phyloP scores from a whole-genome alignment of 1,140 invertebrate genomes.

The Ceratina australensis region DNA sequence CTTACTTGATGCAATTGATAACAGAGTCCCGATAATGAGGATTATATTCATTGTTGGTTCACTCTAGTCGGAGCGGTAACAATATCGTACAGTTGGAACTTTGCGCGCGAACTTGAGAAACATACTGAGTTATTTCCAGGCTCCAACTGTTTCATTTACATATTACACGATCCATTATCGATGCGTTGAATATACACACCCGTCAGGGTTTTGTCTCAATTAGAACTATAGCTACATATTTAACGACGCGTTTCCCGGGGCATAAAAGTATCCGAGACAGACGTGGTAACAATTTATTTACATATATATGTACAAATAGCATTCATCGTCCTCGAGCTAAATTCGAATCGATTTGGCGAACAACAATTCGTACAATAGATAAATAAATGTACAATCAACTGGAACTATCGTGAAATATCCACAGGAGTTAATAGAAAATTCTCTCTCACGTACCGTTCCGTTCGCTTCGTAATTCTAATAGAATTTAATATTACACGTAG shows the following conservation, averaged over 20 bases:
- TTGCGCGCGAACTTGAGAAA: background rate
- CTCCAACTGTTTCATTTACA: constrained; percentile 32
- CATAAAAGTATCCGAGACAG: background rate
- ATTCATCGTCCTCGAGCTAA: background rate
- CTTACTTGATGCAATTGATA: no score
- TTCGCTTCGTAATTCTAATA: constrained; percentile 5
- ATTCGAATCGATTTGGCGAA: background rate
- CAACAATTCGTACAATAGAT: background rate
- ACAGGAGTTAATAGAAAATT: background rate
- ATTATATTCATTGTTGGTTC: no score
- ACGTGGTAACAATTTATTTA: constrained; percentile 40
- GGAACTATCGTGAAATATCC: background rate
- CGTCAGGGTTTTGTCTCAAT: constrained; percentile 1
- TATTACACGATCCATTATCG: constrained; percentile 34
- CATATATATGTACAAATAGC: constrained; percentile 19
- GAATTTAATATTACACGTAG: background rate
- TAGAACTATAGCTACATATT: constrained; percentile 3
- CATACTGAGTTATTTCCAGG: constrained; percentile 31
- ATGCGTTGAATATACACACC: constrained; percentile 11
- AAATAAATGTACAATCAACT: background rate
- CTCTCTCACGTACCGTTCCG: background rate
- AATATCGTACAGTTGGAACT: background rate
- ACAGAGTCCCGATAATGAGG: no score
- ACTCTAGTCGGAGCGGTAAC: background rate
- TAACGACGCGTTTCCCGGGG: no score